Percentiles rank a stretch among this genome's conserved stretches.
Conservation (phyloP, 1,140 invertebrate species). For the Drosophila malerkotliana region DNA sequence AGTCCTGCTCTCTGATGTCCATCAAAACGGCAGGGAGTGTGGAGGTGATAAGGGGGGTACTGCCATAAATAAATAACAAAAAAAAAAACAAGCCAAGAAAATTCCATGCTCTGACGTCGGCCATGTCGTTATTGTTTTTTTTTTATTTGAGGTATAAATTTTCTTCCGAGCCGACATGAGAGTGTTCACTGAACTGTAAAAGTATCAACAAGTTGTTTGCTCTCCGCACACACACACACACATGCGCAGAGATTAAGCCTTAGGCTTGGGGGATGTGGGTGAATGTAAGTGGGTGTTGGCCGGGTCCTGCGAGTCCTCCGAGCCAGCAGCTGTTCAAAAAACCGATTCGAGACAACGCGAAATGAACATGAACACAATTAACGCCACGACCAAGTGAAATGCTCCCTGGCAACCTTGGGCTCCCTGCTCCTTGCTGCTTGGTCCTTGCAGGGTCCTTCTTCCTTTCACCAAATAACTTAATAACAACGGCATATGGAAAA, state of each 20-base stretch:
- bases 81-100: slow-evolving; percentile 57
- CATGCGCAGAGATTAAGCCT: slow-evolving; percentile 35
- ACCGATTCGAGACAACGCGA: slow-evolving; percentile 37
- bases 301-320: slow-evolving; percentile 9
- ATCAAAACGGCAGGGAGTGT: not conserved
- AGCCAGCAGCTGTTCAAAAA: slow-evolving; percentile 65
- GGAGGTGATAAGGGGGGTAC: not conserved
- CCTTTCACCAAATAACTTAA: slow-evolving; percentile 66
- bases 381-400: slow-evolving; percentile 52
- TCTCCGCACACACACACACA: slow-evolving; percentile 48
- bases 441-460: slow-evolving; percentile 2
- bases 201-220: slow-evolving; percentile 82
- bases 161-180: slow-evolving; percentile 39
- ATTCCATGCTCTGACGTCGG: slow-evolving; percentile 65
- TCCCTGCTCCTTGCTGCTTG: slow-evolving; percentile 2
- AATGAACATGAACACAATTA: slow-evolving; percentile 67
- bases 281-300: slow-evolving; percentile 20
- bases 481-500: slow-evolving; percentile 75
- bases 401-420: slow-evolving; percentile 43
- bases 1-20: slow-evolving; percentile 40
- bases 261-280: slow-evolving; percentile 7
- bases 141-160: slow-evolving; percentile 2
- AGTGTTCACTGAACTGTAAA: slow-evolving; percentile 79
- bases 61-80: slow-evolving; percentile 59
- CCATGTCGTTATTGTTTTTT: slow-evolving; percentile 21